A percentile compares a stretch with the other conserved stretches of the same genome.
phyloP scores from a whole-genome alignment of 2,113 vertebrate genomes.

The Acanthochromis polyacanthus region DNA sequence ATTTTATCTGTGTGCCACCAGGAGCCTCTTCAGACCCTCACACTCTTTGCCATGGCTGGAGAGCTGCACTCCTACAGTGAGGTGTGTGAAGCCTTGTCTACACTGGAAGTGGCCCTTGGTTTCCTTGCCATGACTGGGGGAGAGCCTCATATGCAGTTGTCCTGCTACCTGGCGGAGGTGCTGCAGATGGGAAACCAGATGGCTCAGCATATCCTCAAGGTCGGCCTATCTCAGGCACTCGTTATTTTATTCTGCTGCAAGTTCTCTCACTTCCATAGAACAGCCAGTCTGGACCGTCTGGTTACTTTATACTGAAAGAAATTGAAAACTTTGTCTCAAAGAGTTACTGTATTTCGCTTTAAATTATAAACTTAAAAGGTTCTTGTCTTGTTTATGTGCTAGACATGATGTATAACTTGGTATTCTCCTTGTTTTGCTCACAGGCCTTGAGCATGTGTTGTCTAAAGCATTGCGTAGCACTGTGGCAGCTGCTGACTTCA shows the following conservation, averaged over 20 bases:
- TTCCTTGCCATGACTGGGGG: conserved; percentile 93
- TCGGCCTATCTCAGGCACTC: conserved; percentile 67
- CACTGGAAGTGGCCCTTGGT: conserved; percentile 88
- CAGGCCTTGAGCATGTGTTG: conserved; percentile 88
- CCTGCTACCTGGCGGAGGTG: conserved; percentile 85
- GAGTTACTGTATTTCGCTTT: background rate
- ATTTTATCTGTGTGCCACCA: conserved; percentile 60
- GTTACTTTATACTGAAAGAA: conserved; percentile 2
- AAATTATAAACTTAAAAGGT: background rate
- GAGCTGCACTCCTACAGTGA: conserved; percentile 94
- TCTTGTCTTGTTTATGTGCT: background rate
- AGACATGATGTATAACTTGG: background rate
- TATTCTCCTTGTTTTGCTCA: conserved; percentile 1
- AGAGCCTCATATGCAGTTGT: conserved; percentile 84
- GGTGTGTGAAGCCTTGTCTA: conserved; percentile 91
- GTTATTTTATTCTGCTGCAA: conserved; percentile 12
- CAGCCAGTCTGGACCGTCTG: background rate
- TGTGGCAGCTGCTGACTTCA: conserved; percentile 93
- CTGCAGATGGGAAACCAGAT: conserved; percentile 92
- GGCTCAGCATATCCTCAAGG: conserved; percentile 87
- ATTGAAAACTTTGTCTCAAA: background rate
- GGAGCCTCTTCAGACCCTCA: conserved; percentile 86
- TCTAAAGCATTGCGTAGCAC: conserved; percentile 87
- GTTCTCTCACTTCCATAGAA: conserved; percentile 6
- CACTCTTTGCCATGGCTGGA: conserved; percentile 80